These are phyloP conservation scores for Gracilinanus agilis DNA, from an alignment of 2,113 vertebrate species.

Conservation along the genomic window DNA sequence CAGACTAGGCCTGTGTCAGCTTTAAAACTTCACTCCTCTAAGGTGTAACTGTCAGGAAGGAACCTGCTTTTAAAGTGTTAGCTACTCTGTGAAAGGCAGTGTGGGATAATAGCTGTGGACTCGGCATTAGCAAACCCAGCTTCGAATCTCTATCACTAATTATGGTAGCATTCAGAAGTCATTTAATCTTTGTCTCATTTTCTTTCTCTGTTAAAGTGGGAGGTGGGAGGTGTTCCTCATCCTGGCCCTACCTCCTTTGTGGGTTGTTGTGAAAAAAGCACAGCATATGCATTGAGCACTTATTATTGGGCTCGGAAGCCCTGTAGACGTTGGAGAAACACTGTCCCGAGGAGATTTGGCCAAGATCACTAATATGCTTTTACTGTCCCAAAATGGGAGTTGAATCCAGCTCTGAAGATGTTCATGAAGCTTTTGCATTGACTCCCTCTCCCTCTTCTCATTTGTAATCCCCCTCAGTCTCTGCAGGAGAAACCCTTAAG, in stretches of 20 bases:
- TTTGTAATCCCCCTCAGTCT: background rate
- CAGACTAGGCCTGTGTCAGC: background rate
- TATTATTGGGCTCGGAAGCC: conserved; percentile 27
- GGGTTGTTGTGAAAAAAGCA: background rate
- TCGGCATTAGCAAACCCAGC: background rate
- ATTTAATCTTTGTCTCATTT: background rate
- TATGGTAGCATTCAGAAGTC: background rate
- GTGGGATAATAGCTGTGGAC: background rate
- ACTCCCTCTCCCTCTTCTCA: background rate
- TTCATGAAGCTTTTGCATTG: background rate
- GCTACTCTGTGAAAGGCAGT: background rate
- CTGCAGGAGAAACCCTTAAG: conserved; percentile 27
- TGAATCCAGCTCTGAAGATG: background rate
- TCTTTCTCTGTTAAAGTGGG: background rate
- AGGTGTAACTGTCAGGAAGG: background rate
- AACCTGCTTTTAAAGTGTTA: background rate
- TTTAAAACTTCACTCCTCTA: background rate
- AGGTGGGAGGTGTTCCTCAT: background rate
- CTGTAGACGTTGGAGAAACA: background rate
- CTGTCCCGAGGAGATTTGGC: conserved; percentile 1
- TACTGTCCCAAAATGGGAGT: conserved; percentile 12
- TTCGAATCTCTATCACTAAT: background rate
- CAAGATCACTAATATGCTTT: background rate
- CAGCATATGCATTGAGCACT: background rate
- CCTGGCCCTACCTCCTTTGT: background rate